Conservation (phyloP, 1,140 invertebrate species). For the Mercenaria mercenaria region DNA sequence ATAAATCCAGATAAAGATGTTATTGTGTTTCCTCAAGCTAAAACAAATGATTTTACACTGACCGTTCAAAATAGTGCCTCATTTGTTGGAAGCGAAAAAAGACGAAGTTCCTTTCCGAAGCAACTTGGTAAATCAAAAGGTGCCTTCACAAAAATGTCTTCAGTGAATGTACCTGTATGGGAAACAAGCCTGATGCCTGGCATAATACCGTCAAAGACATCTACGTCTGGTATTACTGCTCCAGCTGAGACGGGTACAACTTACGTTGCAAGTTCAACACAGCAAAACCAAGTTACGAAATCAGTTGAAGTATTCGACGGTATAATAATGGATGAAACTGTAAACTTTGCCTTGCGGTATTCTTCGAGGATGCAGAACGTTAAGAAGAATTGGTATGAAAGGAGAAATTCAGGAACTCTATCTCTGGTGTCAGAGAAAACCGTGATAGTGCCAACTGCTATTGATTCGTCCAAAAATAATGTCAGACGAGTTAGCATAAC, state of each 20-base stretch:
- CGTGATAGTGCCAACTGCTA: neutral
- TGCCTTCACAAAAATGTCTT: neutral
- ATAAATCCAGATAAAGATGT: slow-evolving; percentile 2
- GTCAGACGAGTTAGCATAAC: neutral
- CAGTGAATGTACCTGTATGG: neutral
- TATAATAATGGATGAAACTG: slow-evolving; percentile 52
- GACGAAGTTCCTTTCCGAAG: neutral
- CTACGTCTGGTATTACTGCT: neutral
- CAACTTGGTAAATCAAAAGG: neutral
- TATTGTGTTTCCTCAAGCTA: neutral
- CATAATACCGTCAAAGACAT: neutral
- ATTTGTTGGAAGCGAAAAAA: neutral
- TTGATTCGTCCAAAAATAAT: neutral
- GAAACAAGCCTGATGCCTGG: neutral
- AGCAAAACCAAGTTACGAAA: neutral
- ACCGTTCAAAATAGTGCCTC: neutral
- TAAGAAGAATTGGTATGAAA: slow-evolving; percentile 11
- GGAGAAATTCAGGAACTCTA: neutral
- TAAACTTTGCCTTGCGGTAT: slow-evolving; percentile 55
- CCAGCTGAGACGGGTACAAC: neutral
- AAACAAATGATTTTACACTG: neutral
- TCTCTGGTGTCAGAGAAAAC: slow-evolving; percentile 4
- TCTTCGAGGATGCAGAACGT: slow-evolving; percentile 38
- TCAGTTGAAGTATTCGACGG: neutral
- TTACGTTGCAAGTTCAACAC: neutral